A percentile compares a stretch with the other conserved stretches of the same genome.
phyloP scores from a whole-genome alignment of 92 coral and sea anemone species.

The Desmophyllum pertusum region DNA sequence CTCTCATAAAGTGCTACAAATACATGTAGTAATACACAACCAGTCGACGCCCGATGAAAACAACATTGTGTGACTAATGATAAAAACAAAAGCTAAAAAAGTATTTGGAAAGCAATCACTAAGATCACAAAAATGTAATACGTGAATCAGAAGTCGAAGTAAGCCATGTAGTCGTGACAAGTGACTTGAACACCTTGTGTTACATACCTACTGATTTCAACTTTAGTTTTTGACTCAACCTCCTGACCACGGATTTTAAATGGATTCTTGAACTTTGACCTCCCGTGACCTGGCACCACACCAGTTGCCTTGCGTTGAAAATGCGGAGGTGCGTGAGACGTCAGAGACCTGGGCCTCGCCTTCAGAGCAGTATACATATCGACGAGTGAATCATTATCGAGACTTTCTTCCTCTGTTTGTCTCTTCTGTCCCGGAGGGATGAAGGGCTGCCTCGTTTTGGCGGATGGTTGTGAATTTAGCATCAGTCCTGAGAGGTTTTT shows the following conservation, averaged over 20 bases:
- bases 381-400: conserved; percentile 68
- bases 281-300: conserved; percentile 20
- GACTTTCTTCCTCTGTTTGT: conserved; percentile 49
- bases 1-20: too few relatives aligned
- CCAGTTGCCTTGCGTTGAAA: conserved; percentile 4
- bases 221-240: neutral
- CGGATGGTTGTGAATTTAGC: conserved; percentile 47
- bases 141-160: too few relatives aligned
- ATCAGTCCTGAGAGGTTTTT: conserved; percentile 63
- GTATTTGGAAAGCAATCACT: too few relatives aligned
- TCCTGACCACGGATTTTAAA: conserved; percentile 46
- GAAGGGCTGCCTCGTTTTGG: conserved; percentile 54
- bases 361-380: conserved; percentile 71
- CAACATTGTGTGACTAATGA: too few relatives aligned
- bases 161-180: too few relatives aligned
- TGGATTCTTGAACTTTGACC: conserved; percentile 64
- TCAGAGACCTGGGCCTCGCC: conserved; percentile 15
- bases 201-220: conserved; percentile 52
- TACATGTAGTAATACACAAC: too few relatives aligned
- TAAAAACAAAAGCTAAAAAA: too few relatives aligned
- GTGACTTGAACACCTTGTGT: neutral
- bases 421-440: conserved; percentile 54
- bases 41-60: too few relatives aligned
- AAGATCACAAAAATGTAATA: too few relatives aligned
- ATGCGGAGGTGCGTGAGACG: neutral